Conservation (phyloP, 2,113 vertebrate genomes). For the Aegotheles bennettii region DNA sequence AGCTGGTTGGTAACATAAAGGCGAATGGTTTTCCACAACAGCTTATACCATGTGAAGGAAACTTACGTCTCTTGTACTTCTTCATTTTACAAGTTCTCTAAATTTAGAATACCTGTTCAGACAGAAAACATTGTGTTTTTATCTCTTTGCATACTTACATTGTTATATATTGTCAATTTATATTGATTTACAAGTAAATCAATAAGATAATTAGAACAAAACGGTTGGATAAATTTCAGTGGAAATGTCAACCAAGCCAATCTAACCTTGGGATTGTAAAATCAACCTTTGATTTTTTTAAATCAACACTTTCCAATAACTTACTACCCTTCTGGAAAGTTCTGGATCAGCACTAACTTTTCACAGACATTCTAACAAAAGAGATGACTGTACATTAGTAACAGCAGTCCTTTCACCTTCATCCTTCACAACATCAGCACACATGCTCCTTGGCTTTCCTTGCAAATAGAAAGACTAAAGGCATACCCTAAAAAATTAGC, state of each 20-base stretch:
- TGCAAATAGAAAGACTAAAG: background rate
- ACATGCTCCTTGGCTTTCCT: background rate
- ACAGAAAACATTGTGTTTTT: background rate
- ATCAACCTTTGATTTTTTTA: background rate
- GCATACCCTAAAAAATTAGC: rapidly evolving
- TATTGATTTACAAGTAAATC: background rate
- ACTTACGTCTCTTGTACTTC: background rate
- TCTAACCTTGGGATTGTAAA: background rate
- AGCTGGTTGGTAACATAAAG: background rate
- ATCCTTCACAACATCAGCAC: rapidly evolving
- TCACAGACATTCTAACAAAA: background rate
- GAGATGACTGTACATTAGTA: background rate
- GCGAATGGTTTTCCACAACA: background rate
- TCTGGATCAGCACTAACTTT: background rate
- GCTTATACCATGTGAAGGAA: background rate
- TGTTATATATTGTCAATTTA: background rate
- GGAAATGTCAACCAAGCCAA: background rate
- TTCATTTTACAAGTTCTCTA: background rate
- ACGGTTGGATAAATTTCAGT: background rate
- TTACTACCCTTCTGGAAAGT: background rate
- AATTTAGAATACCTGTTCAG: background rate
- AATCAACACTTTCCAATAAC: background rate
- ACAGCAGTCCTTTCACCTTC: background rate
- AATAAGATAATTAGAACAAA: background rate
- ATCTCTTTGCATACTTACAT: background rate